These are phyloP conservation scores for Acrocera orbiculus DNA, from an alignment of 2,888 invertebrate genomes.

Conservation along the genomic window DNA sequence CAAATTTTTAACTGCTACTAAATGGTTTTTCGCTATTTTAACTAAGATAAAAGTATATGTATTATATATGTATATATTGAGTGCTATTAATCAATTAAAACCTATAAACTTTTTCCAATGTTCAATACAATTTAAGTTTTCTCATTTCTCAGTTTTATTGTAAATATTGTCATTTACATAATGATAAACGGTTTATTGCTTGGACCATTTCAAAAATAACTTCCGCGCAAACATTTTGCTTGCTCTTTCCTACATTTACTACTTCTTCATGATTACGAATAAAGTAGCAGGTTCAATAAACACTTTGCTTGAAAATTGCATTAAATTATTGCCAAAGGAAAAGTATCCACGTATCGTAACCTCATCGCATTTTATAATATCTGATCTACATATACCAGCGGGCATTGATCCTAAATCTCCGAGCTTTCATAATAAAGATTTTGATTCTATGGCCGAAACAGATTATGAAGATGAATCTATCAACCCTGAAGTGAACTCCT, in stretches of 20 bases:
- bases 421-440: constrained; percentile 27
- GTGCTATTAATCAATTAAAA: too few relatives aligned
- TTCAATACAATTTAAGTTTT: too few relatives aligned
- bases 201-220: constrained; percentile 46
- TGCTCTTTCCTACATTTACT: constrained; percentile 52
- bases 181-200: too few relatives aligned
- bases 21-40: too few relatives aligned
- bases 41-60: too few relatives aligned
- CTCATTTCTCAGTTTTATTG: too few relatives aligned
- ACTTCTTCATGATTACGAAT: constrained; percentile 87
- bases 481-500: constrained; percentile 21
- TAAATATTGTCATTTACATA: too few relatives aligned
- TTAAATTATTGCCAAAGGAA: constrained; percentile 55
- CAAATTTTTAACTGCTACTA: too few relatives aligned
- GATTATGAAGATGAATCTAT: constrained; percentile 31
- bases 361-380: constrained; percentile 75
- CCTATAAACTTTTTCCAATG: too few relatives aligned
- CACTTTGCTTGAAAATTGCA: constrained; percentile 65
- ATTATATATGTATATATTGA: too few relatives aligned
- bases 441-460: constrained; percentile 30
- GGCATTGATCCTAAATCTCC: constrained; percentile 62
- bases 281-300: constrained; percentile 56
- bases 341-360: constrained; percentile 75
- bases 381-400: constrained; percentile 72
- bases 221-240: constrained; percentile 46